A percentile compares a stretch with the other conserved stretches of the same genome.
These are phyloP conservation scores for Mustela erminea DNA, from an alignment of 2,797 vertebrate genomes.

Conservation along the genomic window DNA sequence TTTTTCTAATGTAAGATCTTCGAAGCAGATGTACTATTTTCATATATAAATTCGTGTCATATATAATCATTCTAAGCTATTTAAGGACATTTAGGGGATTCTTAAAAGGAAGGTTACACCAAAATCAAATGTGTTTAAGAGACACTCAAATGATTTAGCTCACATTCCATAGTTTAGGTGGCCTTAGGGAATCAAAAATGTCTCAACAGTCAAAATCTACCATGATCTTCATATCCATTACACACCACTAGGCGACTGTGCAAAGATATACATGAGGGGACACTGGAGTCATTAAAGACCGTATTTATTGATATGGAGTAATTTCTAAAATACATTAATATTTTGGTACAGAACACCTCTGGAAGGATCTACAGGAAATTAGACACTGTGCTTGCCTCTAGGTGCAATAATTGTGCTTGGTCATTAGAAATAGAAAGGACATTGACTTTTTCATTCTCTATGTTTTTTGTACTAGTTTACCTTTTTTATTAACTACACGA, in stretches of 20 bases:
- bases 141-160: background rate
- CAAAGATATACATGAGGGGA: background rate
- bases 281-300: background rate
- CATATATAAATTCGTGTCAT: background rate
- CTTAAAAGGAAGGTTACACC: background rate
- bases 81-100: background rate
- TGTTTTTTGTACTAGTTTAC: background rate
- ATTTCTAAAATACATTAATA: background rate
- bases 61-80: background rate
- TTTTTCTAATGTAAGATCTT: background rate
- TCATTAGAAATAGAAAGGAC: background rate
- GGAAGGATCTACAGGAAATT: background rate
- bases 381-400: background rate
- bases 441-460: background rate
- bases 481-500: background rate
- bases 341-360: background rate
- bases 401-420: background rate
- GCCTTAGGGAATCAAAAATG: background rate
- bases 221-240: background rate
- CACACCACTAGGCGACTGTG: background rate
- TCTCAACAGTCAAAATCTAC: background rate
- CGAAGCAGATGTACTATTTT: background rate
- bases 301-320: background rate
- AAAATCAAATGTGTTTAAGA: background rate
- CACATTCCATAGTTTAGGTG: background rate